Evolutionary conservation across 2,113 vertebrate genomes (phyloP).

Genomic region (Dendropsophus ebraccatus): DNA sequence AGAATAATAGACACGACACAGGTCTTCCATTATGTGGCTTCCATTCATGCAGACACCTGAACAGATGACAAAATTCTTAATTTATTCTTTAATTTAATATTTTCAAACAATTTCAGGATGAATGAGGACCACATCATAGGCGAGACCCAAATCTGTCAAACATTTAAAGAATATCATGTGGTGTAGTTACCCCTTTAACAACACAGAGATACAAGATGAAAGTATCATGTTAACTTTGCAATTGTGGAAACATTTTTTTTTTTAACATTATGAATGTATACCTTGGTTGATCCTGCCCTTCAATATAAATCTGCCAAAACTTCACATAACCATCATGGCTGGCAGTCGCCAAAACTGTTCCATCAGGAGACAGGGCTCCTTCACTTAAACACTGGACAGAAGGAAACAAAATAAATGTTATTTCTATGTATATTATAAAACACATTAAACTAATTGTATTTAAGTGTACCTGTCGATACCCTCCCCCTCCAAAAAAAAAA

Average conservation of each 20-base stretch:
- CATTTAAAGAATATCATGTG: too few species aligned
- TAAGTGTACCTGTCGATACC: too few species aligned
- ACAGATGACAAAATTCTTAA: constrained; percentile 34
- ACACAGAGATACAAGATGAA: too few species aligned
- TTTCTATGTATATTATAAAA: background rate
- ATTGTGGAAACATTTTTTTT: background rate
- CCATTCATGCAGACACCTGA: constrained; percentile 94
- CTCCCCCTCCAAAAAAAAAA: too few species aligned
- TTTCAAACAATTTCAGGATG: background rate
- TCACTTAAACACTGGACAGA: constrained; percentile 86
- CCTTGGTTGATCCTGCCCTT: constrained; percentile 93
- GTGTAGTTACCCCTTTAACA: too few species aligned
- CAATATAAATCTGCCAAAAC: constrained; percentile 99
- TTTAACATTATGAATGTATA: constrained; percentile 62
- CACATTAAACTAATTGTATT: too few species aligned
- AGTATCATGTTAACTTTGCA: background rate
- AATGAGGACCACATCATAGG: too few species aligned
- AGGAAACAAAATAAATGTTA: background rate
- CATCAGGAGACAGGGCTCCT: constrained; percentile 95
- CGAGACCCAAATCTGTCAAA: too few species aligned
- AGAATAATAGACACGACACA: constrained; percentile 95
- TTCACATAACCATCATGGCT: constrained; percentile 97
- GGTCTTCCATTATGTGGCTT: constrained; percentile 90
- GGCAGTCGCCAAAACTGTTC: constrained; percentile 93
- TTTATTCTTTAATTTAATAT: background rate